Conservation (phyloP, 1,140 invertebrate species). For the Vollenhovia emeryi region DNA sequence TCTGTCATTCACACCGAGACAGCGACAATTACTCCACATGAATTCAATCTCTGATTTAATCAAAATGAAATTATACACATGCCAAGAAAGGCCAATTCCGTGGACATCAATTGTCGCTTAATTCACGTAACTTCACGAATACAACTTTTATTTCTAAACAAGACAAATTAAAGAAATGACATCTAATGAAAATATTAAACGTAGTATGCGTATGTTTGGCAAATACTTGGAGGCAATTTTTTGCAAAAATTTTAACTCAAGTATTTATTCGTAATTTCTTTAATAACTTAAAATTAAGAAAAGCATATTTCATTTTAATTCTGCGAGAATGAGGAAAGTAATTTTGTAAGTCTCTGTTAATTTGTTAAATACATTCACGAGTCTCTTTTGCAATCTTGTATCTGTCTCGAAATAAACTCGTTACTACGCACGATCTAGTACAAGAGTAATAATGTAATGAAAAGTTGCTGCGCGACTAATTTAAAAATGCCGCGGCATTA, state of each 20-base stretch:
- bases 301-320: not conserved
- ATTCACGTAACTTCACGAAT: no score
- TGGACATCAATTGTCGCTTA: no score
- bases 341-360: not conserved
- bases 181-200: not conserved
- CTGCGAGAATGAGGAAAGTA: no score
- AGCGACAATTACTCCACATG: constrained; percentile 11
- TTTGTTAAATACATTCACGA: not conserved
- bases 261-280: not conserved
- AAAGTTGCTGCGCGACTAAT: not conserved
- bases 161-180: not conserved
- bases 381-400: not conserved
- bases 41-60: not conserved
- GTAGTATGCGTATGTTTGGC: not conserved
- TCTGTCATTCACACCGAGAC: not conserved
- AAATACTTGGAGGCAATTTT: not conserved
- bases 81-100: no score
- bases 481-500: not conserved
- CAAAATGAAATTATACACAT: not conserved
- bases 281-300: not conserved
- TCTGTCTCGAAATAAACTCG: not conserved
- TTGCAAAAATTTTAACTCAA: not conserved
- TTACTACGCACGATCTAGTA: not conserved
- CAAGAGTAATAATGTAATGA: not conserved
- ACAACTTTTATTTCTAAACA: not conserved